These are phyloP conservation scores for Limnephilus marmoratus DNA, from an alignment of 2,888 invertebrate species.

Conservation along the genomic window DNA sequence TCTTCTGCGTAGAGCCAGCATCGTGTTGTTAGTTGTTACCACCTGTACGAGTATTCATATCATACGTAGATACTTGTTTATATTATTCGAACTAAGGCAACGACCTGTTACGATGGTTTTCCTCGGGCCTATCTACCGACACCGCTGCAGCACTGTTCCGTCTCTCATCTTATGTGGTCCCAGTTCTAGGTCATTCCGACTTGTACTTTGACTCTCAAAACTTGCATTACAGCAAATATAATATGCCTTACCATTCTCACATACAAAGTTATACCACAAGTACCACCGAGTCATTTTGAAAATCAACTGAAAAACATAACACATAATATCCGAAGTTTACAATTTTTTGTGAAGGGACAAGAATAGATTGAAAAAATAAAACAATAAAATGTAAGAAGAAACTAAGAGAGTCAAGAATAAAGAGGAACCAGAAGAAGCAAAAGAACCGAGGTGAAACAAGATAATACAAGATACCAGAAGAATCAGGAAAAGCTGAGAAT, in stretches of 20 bases:
- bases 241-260: background rate
- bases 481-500: no score
- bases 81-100: slow-evolving; percentile 57
- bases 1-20: background rate
- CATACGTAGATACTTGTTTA: slow-evolving; percentile 39
- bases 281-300: background rate
- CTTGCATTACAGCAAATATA: background rate
- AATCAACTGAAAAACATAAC: background rate
- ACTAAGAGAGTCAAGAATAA: no score
- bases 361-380: no score
- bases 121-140: background rate
- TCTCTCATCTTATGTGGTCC: slow-evolving; percentile 54
- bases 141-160: background rate
- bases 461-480: no score
- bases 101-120: slow-evolving; percentile 54
- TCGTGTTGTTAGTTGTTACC: background rate
- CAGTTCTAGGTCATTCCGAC: slow-evolving; percentile 58
- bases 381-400: no score
- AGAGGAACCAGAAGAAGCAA: no score
- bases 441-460: no score
- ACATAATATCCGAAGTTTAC: no score
- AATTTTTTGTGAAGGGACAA: background rate
- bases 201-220: background rate
- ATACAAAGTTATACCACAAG: background rate
- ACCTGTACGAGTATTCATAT: slow-evolving; percentile 24